Base-by-base conservation (phyloP, 2,113 vertebrate genomes). In the Gadus chalcogrammus region DNA sequence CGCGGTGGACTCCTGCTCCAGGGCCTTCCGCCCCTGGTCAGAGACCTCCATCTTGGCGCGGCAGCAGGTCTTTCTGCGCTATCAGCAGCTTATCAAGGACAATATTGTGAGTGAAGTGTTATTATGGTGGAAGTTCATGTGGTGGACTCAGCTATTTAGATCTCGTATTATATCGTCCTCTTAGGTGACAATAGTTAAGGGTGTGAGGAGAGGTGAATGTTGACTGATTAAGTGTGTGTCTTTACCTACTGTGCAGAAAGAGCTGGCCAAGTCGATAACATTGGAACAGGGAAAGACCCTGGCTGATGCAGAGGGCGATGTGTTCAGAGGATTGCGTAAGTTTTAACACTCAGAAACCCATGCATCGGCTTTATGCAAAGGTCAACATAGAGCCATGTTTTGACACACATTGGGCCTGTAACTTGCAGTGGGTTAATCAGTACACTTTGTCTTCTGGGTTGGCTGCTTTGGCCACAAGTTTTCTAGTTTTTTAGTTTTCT, bases 261-360 rank as follows among this genome's bases (percentile, higher is more conserved):
- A 97, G 91, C 92, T 99, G 68, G 94, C 97, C 70, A 96, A 89
- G 78, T 74, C 94, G 70, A 97, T 99, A 82, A 99, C 97, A 0
- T 68, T 92, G 82, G 97, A 99, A 76, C 97, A 98, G 91, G 97
- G 97, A 28, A 98, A 99, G 91, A 99, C 95, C 58, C 90, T 99
- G 76, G 96, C 96, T 68, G 97, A 98, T 82, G 97, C 97, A 65
- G 97, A 99, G 81, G 97, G 97, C 73, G 97, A 99, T 74, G 95
- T 99, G 55, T 99, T 99, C 87, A 94, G 97, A 91, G 97, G 97
- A 87, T 92, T 99, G 83, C 97, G 97, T 99, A 94, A 97, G 97
- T 88, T 77, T 56, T 48, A n/a, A 13, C 9, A 4, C 67, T 48
- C 9, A 38, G 16, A 53, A 22, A 64, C 63, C 8, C 18, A 9